Evolutionary conservation across 1,140 invertebrate species (phyloP).

Genomic region (Trigoniulus corallinus): DNA sequence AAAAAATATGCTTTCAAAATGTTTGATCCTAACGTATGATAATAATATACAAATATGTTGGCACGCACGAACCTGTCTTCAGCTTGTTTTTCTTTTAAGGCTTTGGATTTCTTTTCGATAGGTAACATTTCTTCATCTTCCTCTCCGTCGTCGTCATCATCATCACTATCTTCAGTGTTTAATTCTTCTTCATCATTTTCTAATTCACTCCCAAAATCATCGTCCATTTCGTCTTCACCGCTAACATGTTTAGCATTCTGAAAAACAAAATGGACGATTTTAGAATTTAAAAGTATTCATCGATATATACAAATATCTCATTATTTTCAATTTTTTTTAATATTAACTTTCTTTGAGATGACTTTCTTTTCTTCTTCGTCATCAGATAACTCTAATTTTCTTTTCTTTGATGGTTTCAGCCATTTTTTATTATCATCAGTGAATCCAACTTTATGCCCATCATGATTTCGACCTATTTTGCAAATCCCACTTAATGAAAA

Average conservation of each 20-base stretch:
- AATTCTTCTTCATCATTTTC: conserved; percentile 8
- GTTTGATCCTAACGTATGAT: conserved; percentile 1
- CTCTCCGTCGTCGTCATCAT: conserved; percentile 4
- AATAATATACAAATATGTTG: conserved; percentile 7
- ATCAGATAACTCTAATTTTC: conserved; percentile 20
- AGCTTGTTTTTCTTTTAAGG: conserved; percentile 53
- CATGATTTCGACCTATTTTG: conserved; percentile 26
- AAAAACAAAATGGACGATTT: conserved; percentile 44
- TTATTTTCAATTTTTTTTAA: conserved; percentile 19
- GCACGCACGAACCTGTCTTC: conserved; percentile 33
- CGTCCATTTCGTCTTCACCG: conserved; percentile 16
- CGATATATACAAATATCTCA: conserved; percentile 29
- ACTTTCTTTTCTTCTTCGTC: conserved; percentile 28
- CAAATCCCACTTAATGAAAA: conserved; percentile 16
- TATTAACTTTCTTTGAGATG: conserved; percentile 19
- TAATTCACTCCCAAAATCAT: conserved; percentile 22
- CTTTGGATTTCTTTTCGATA: conserved; percentile 70
- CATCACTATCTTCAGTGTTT: no score
- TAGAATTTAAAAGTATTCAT: no score
- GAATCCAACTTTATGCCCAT: conserved; percentile 38
- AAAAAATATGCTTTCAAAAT: conserved; percentile 8
- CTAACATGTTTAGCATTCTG: conserved; percentile 4
- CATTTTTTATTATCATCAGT: conserved; percentile 50
- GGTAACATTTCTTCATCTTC: conserved; percentile 48
- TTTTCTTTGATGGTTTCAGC: conserved; percentile 35